phyloP scores from a whole-genome alignment of 2,888 invertebrate genomes.

The Bibio marci region DNA sequence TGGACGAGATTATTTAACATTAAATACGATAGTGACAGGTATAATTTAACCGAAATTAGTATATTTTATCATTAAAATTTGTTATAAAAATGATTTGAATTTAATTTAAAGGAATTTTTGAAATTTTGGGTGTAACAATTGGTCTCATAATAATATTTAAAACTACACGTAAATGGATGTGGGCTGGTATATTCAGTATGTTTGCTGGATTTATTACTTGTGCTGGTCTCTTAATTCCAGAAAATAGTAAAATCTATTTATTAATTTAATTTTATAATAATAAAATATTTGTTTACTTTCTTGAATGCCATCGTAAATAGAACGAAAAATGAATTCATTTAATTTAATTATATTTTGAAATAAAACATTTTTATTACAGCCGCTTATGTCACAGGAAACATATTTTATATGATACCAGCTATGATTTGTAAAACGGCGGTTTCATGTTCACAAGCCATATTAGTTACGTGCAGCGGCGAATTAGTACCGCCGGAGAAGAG shows the following conservation, averaged over 20 bases:
- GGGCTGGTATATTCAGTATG: constrained; percentile 25
- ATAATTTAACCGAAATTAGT: constrained; percentile 9
- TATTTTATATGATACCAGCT: constrained; percentile 26
- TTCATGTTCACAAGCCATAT: constrained; percentile 28
- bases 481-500: constrained; percentile 25
- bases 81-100: background rate
- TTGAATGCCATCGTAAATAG: too few relatives aligned
- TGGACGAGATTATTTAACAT: constrained; percentile 25
- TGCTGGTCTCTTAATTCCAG: constrained; percentile 26
- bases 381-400: constrained; percentile 18
- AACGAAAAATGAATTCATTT: too few relatives aligned
- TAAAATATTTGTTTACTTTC: constrained; percentile 7
- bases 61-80: background rate
- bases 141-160: constrained; percentile 26
- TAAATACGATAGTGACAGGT: constrained; percentile 30
- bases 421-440: constrained; percentile 27
- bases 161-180: constrained; percentile 27
- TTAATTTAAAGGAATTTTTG: constrained; percentile 21
- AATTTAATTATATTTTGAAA: too few relatives aligned
- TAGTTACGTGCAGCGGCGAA: constrained; percentile 27
- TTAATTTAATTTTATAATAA: background rate
- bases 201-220: constrained; percentile 26
- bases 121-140: constrained; percentile 28
- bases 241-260: constrained; percentile 2
- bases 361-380: too few relatives aligned